phyloP scores from a whole-genome alignment of 2,113 vertebrate species.

The Chaenocephalus aceratus region DNA sequence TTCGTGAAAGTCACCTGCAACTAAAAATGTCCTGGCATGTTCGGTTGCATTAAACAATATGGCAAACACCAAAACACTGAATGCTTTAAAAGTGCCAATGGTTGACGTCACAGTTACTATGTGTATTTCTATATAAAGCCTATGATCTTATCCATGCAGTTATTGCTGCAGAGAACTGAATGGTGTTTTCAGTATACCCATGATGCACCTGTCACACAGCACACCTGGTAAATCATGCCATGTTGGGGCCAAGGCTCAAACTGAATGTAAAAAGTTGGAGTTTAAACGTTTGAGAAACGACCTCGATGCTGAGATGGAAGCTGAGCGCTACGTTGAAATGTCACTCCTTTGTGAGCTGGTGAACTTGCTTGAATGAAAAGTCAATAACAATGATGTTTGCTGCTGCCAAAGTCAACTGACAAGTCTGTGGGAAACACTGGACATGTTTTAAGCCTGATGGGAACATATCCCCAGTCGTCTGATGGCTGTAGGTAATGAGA shows the following conservation, averaged over 20 bases:
- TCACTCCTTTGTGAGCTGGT: conserved; percentile 18
- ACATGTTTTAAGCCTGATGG: conserved; percentile 7
- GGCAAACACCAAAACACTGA: too few relatives aligned
- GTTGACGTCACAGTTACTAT: too few relatives aligned
- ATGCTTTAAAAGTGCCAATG: too few relatives aligned
- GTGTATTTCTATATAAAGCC: too few relatives aligned
- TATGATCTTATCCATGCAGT: too few relatives aligned
- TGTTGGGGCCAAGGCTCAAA: neutral
- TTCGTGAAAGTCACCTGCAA: too few relatives aligned
- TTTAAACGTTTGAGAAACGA: neutral
- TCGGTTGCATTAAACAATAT: too few relatives aligned
- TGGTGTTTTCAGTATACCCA: neutral
- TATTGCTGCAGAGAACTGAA: too few relatives aligned
- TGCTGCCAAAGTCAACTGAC: conserved; percentile 68
- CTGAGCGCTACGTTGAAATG: conserved; percentile 16
- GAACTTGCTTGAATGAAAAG: conserved; percentile 45
- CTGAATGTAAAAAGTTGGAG: neutral
- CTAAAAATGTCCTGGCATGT: too few relatives aligned
- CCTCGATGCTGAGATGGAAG: neutral
- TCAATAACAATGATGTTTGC: conserved; percentile 39
- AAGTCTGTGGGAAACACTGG: conserved; percentile 56
- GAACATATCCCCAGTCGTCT: conserved; percentile 38
- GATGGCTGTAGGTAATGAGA: neutral
- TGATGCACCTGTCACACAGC: neutral
- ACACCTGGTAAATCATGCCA: neutral